Evolutionary conservation across 2,113 vertebrate genomes (phyloP).

Genomic region (Nanorana parkeri): DNA sequence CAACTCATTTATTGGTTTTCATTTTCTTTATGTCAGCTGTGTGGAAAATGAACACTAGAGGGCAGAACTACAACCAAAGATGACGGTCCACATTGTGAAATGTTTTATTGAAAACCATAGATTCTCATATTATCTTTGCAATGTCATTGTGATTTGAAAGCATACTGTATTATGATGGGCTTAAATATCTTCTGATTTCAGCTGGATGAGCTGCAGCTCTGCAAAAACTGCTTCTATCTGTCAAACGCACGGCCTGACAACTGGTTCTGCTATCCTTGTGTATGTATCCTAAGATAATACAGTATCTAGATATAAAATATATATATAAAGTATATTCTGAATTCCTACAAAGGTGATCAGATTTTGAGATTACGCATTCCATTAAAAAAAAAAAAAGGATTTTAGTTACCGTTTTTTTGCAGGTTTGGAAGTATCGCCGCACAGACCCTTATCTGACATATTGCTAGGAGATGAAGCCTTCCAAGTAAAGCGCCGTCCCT

Average conservation of each 20-base stretch:
- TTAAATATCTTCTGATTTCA: slow-evolving; percentile 66
- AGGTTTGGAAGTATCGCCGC: too few relatives aligned
- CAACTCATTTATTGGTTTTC: not conserved
- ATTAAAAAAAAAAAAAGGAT: too few relatives aligned
- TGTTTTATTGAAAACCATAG: too few relatives aligned
- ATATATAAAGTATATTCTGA: too few relatives aligned
- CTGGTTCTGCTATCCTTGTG: slow-evolving; percentile 99
- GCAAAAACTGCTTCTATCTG: slow-evolving; percentile 97
- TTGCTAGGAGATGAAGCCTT: not conserved
- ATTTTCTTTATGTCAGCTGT: not conserved
- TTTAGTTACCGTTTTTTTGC: too few relatives aligned
- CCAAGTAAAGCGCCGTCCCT: not conserved
- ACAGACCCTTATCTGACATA: not conserved
- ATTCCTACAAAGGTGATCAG: too few relatives aligned
- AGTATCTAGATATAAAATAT: too few relatives aligned
- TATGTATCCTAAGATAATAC: slow-evolving; percentile 77
- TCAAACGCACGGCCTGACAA: slow-evolving; percentile 97
- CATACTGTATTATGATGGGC: not conserved
- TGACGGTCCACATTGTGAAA: not conserved
- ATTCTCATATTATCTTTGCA: not conserved
- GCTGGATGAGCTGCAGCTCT: slow-evolving; percentile 95
- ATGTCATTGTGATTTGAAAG: not conserved
- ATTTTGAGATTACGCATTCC: too few relatives aligned
- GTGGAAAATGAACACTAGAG: not conserved
- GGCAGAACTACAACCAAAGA: not conserved